Percentiles rank a stretch among this genome's conserved stretches.
These are phyloP conservation scores for Monopis laevigella DNA, from an alignment of 2,888 invertebrate genomes.

Conservation along the genomic window DNA sequence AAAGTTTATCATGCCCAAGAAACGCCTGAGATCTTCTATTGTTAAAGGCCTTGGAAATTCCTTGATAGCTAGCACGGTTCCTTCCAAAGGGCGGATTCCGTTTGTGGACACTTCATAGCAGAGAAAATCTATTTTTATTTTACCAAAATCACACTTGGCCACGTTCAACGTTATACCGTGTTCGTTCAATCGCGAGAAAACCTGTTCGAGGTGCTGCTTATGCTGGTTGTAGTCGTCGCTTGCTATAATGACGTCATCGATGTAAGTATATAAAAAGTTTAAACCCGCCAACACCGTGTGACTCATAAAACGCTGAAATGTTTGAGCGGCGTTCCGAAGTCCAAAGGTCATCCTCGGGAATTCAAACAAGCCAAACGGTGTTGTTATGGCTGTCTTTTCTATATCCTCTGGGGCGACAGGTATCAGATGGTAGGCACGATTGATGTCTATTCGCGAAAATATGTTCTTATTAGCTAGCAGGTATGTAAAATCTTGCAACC, in stretches of 20 bases:
- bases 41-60: slow-evolving; percentile 17
- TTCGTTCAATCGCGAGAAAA: slow-evolving; percentile 12
- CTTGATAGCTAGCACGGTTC: slow-evolving; percentile 18
- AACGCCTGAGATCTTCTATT: slow-evolving; percentile 18
- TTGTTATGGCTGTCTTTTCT: slow-evolving; percentile 31
- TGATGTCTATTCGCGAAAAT: slow-evolving; percentile 26
- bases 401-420: slow-evolving; percentile 22
- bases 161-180: slow-evolving; percentile 16
- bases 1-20: slow-evolving; percentile 32
- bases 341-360: slow-evolving; percentile 29
- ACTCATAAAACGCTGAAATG: slow-evolving; percentile 28
- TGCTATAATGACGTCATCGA: slow-evolving; percentile 15
- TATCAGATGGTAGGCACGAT: slow-evolving; percentile 12
- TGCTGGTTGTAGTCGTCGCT: slow-evolving; percentile 11
- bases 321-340: slow-evolving; percentile 28
- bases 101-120: slow-evolving; percentile 18
- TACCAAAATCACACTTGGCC: slow-evolving; percentile 17
- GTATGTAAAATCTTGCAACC: slow-evolving; percentile 26
- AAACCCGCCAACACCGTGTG: slow-evolving; percentile 17
- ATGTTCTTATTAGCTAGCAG: slow-evolving; percentile 16
- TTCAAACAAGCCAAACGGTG: slow-evolving; percentile 29
- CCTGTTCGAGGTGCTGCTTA: slow-evolving; percentile 10
- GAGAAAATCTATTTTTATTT: slow-evolving; percentile 17
- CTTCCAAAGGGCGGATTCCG: slow-evolving; percentile 17
- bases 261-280: slow-evolving; percentile 10